phyloP scores from a whole-genome alignment of 1,140 invertebrate species.

The Drosophila repletoides region DNA sequence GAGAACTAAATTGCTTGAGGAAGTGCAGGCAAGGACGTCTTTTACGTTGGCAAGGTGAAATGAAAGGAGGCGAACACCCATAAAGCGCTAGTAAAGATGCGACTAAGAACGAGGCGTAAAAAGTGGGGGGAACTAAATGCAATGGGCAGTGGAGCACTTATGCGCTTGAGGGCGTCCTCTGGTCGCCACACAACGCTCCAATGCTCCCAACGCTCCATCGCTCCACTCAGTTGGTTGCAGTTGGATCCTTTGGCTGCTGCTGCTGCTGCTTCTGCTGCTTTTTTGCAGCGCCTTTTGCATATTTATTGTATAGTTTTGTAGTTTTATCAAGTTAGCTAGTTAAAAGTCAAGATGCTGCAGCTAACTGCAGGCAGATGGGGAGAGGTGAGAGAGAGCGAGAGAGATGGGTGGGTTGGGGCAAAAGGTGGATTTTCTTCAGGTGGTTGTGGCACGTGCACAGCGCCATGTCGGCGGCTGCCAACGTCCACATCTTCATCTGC shows the following conservation, averaged over 20 bases:
- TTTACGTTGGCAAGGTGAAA: conserved; percentile 7
- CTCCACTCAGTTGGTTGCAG: too few species aligned
- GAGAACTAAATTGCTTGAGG: conserved; percentile 39
- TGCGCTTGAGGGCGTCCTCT: conserved; percentile 30
- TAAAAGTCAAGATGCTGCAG: conserved; percentile 74
- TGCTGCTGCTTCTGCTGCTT: background rate
- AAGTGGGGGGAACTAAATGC: background rate
- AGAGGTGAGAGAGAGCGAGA: background rate
- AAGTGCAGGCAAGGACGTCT: conserved; percentile 58
- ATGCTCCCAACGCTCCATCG: conserved; percentile 1
- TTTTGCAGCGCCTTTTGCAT: conserved; percentile 54
- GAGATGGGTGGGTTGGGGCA: background rate
- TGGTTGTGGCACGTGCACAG: conserved; percentile 63
- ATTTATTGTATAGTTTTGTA: conserved; percentile 80
- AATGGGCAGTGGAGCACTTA: conserved; percentile 40
- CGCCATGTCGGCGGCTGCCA: conserved; percentile 58
- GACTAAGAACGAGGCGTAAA: conserved; percentile 1
- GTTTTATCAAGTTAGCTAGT: conserved; percentile 79
- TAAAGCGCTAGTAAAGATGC: conserved; percentile 22
- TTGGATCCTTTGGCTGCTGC: too few species aligned
- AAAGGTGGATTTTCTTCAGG: conserved; percentile 29
- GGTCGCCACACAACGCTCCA: conserved; percentile 11
- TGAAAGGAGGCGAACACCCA: too few species aligned
- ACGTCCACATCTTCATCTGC: conserved; percentile 33
- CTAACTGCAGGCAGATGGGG: background rate